Evolutionary conservation across 2,888 invertebrate genomes (phyloP).

Genomic region (Mimumesa dahlbomi): DNA sequence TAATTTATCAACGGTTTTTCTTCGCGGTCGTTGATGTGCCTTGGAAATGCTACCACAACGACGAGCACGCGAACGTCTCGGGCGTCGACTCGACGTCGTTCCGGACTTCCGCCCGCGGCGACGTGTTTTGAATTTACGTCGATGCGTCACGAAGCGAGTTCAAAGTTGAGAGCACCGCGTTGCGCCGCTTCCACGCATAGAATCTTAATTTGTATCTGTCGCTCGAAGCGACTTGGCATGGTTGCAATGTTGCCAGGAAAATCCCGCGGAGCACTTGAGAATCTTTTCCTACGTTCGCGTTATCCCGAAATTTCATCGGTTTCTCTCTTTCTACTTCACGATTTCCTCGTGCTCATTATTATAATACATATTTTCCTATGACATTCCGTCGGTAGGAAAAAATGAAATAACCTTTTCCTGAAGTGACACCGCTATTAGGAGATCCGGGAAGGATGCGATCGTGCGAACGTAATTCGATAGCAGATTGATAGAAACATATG

Average conservation of each 20-base stretch:
- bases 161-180: conserved; percentile 50
- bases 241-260: too few species aligned
- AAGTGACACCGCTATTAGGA: too few species aligned
- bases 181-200: conserved; percentile 28
- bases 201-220: conserved; percentile 50
- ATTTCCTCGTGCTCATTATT: too few species aligned
- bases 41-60: conserved; percentile 50
- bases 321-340: too few species aligned
- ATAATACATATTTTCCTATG: too few species aligned
- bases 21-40: conserved; percentile 25
- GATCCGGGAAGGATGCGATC: background rate
- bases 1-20: conserved; percentile 64
- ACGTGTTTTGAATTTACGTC: conserved; percentile 60
- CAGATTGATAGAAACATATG: too few species aligned
- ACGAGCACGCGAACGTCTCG: conserved; percentile 46
- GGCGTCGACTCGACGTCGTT: conserved; percentile 28
- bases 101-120: conserved; percentile 50
- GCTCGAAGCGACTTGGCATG: too few species aligned
- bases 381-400: too few species aligned
- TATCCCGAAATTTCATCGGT: too few species aligned
- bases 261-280: too few species aligned
- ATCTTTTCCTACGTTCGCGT: too few species aligned
- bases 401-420: too few species aligned
- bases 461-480: background rate
- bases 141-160: conserved; percentile 54